Percentiles rank a stretch among this genome's conserved stretches.
Conservation (phyloP, 2,797 vertebrate species). For the Tenualosa thibaudeaui region DNA sequence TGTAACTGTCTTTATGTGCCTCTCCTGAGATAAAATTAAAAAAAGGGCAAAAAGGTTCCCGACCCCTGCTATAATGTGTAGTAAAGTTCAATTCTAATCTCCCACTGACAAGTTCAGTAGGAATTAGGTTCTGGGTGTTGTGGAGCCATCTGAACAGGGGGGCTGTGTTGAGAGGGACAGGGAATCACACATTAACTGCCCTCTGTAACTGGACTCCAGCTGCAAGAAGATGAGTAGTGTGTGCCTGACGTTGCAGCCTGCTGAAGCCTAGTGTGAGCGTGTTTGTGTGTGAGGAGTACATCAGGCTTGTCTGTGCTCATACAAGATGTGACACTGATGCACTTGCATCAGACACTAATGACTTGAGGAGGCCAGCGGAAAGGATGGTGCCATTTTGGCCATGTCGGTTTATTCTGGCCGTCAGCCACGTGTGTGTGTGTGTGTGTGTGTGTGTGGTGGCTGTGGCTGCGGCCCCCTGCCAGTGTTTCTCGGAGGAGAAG, state of each 20-base stretch:
- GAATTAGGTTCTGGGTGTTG: no score
- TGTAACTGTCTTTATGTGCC: no score
- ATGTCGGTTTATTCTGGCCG: not conserved
- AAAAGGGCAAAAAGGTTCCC: no score
- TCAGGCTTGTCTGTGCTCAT: not conserved
- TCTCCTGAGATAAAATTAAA: no score
- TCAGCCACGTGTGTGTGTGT: conserved; percentile 8
- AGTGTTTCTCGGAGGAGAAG: not conserved
- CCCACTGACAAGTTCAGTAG: no score
- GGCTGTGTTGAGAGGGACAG: no score
- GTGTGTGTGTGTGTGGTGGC: not conserved
- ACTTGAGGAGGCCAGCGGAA: not conserved
- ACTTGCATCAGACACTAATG: not conserved
- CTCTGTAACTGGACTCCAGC: not conserved
- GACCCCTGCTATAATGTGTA: no score
- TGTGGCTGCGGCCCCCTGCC: not conserved
- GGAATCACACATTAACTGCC: no score
- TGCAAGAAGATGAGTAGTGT: not conserved
- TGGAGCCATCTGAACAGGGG: no score
- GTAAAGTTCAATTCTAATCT: no score
- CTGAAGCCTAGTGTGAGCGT: no score
- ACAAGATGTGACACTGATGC: not conserved
- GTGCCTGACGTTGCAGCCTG: no score
- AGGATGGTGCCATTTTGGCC: conserved; percentile 8
- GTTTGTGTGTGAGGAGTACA: not conserved